Evolutionary conservation across 2,113 vertebrate species (phyloP).

Genomic region (Malurus cyaneus): DNA sequence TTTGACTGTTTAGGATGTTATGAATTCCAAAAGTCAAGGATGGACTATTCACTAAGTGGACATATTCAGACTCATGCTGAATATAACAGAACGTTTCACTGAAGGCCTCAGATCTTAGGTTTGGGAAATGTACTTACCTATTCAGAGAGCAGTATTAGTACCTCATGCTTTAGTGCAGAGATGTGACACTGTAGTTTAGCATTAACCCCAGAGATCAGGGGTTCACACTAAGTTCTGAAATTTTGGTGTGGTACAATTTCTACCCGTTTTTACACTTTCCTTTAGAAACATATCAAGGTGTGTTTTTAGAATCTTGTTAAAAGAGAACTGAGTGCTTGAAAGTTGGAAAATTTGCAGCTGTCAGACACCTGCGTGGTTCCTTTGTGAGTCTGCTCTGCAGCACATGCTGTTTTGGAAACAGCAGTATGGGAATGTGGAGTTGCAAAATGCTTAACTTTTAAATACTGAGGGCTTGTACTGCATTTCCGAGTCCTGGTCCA

Average conservation of each 20-base stretch:
- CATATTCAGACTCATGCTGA: not conserved
- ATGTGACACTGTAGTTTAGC: rapidly evolving
- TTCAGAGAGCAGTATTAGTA: not conserved
- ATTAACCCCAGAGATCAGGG: not conserved
- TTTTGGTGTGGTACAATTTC: not conserved
- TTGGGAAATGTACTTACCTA: not conserved
- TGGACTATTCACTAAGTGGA: not conserved
- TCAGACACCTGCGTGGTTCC: not conserved
- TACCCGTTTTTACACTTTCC: not conserved
- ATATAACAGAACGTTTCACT: not conserved
- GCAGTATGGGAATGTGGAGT: not conserved
- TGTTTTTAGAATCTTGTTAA: not conserved
- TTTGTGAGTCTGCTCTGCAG: not conserved
- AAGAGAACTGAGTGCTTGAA: not conserved
- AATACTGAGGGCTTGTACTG: not conserved
- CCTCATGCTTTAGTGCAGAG: not conserved
- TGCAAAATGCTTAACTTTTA: not conserved
- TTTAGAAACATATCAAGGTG: not conserved
- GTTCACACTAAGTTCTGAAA: not conserved
- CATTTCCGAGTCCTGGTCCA: not conserved
- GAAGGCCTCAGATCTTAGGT: not conserved
- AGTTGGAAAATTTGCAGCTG: not conserved
- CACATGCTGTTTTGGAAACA: not conserved
- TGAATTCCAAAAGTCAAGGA: not conserved
- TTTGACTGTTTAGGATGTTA: not conserved